A percentile compares a stretch with the other conserved stretches of the same genome.
These are phyloP conservation scores for Aelia acuminata DNA, from an alignment of 2,888 invertebrate genomes.

Conservation along the genomic window DNA sequence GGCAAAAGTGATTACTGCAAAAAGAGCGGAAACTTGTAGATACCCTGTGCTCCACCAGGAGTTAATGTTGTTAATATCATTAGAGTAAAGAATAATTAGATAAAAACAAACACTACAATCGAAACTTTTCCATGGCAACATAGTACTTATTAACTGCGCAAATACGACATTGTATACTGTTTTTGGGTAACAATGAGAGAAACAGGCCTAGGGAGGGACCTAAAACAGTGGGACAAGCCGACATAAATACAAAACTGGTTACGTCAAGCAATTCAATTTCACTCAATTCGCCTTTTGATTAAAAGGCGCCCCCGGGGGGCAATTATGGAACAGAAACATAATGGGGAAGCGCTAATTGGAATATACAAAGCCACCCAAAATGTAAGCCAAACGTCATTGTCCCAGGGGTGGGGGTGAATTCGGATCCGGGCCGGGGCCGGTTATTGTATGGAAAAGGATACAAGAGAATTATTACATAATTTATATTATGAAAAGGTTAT, in stretches of 20 bases:
- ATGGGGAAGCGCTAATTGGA: constrained; percentile 21
- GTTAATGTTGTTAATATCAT: too few relatives aligned
- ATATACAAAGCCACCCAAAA: constrained; percentile 3
- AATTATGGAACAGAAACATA: constrained; percentile 25
- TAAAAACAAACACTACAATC: not conserved
- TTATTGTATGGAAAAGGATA: too few relatives aligned
- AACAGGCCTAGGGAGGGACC: not conserved
- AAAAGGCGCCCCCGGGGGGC: constrained; percentile 2
- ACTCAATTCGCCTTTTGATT: constrained; percentile 31
- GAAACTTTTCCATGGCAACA: not conserved
- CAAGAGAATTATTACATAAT: not conserved
- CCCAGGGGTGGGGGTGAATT: not conserved
- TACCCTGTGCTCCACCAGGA: too few relatives aligned
- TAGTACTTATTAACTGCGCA: not conserved
- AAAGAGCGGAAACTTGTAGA: too few relatives aligned
- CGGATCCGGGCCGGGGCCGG: not conserved
- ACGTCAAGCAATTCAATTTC: not conserved
- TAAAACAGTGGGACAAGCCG: not conserved
- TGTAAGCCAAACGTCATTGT: not conserved
- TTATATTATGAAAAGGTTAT: not conserved
- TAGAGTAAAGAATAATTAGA: too few relatives aligned
- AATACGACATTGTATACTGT: not conserved
- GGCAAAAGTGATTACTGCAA: too few relatives aligned
- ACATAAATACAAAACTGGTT: not conserved
- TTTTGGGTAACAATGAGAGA: not conserved